phyloP scores from a whole-genome alignment of 2,113 vertebrate species.

The Pterocles burchelli region DNA sequence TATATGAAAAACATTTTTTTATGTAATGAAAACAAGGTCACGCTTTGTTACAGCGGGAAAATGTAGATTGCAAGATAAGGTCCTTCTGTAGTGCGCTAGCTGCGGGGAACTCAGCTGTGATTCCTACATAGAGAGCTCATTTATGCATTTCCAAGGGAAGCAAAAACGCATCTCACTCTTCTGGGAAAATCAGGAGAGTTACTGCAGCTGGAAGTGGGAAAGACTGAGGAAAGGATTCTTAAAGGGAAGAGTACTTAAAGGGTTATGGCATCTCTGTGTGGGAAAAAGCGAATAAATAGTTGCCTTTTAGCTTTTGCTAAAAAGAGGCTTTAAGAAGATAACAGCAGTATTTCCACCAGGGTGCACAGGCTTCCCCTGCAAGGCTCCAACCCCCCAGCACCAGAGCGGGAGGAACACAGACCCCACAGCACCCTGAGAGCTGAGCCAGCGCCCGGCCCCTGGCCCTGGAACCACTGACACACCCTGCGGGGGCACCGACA shows the following conservation, averaged over 20 bases:
- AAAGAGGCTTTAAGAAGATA: slow-evolving; percentile 51
- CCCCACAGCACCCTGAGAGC: background rate
- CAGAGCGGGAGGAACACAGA: background rate
- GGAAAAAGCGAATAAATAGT: slow-evolving; percentile 57
- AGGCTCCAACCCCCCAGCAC: background rate
- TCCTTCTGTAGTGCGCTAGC: slow-evolving; percentile 76
- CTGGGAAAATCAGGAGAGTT: slow-evolving; percentile 73
- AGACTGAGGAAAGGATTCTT: slow-evolving; percentile 66
- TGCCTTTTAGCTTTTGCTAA: slow-evolving; percentile 45
- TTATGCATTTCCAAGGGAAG: slow-evolving; percentile 80
- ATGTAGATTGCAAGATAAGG: slow-evolving; percentile 77
- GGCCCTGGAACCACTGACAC: too few relatives aligned
- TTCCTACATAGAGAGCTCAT: slow-evolving; percentile 78
- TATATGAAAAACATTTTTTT: slow-evolving; percentile 66
- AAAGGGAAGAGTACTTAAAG: slow-evolving; percentile 47
- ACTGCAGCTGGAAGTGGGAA: slow-evolving; percentile 75
- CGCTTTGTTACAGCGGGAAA: slow-evolving; percentile 76
- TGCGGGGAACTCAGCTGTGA: slow-evolving; percentile 77
- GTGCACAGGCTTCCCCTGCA: background rate
- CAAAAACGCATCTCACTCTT: slow-evolving; percentile 66
- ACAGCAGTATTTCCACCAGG: slow-evolving; percentile 21
- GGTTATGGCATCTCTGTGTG: slow-evolving; percentile 51
- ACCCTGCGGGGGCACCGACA: too few relatives aligned
- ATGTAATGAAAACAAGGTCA: slow-evolving; percentile 79
- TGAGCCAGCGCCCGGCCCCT: too few relatives aligned